Base-by-base conservation (phyloP, 2,888 invertebrate species). In the Limnephilus rhombicus region DNA sequence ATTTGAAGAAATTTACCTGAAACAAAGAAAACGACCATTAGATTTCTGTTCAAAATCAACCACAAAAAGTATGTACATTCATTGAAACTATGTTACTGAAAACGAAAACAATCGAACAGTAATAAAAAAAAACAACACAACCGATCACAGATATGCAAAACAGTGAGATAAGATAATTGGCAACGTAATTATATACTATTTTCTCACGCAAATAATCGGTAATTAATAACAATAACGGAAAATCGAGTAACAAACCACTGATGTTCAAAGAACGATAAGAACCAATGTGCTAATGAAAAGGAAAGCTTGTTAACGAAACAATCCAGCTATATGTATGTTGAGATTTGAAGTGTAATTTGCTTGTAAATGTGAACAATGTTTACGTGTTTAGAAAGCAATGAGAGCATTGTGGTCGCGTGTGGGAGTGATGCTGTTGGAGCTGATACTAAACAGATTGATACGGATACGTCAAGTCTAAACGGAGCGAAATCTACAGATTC, bases 271-370 rank as follows among this genome's bases (percentile, higher is more conserved):
- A 68, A 68, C 68, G 68, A 68, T 68, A 68, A 68, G 68, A 68
- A 5, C 24, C 34, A 34, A 83, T 15, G 18, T 41, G 85, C 37
- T 45, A 41, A 85, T n/a, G n/a, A n/a, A 85, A 41, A 41, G 41
- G 37, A 85, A 85, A 85, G n/a, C 85, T 41, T 41, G 85, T 41
- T 34, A 85, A 85, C 41, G 41, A 85, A 83, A 85, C 85, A 85
- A 85, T 41, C 41, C n/a, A 85, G 45, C 24, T 85, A n/a, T 41
- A n/a, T 12, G 41, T 18, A 24, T n/a, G 41, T 37, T n/a, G 37
- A 24, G n/a, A 85, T 24, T 85, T 85, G 24, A 45, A 85, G 12
- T 12, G 41, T 34, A 34, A 85, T 85, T 85, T 41, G 37, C 45
- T 24, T 45, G 85, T 41, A 85, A 85, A n/a, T 41, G 37, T 24